Evolutionary conservation across 2,888 invertebrate genomes (phyloP).

Genomic region (Ophion costatus): DNA sequence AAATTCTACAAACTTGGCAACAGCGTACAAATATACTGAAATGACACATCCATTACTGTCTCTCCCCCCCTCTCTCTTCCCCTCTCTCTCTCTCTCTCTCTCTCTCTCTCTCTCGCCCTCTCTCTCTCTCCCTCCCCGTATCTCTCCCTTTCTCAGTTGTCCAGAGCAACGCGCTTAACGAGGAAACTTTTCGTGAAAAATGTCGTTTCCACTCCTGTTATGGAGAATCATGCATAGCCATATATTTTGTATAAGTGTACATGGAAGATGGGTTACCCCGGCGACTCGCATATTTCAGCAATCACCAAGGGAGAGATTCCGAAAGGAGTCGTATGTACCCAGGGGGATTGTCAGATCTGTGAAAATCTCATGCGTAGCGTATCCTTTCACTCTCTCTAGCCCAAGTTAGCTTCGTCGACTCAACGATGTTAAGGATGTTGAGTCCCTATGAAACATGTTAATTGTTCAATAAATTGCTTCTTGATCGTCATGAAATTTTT

Average conservation of each 20-base stretch:
- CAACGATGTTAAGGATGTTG: background rate
- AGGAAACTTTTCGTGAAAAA: constrained; percentile 55
- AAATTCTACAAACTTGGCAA: constrained; percentile 55
- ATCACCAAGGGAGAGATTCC: constrained; percentile 7
- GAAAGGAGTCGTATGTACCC: constrained; percentile 1
- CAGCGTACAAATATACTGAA: constrained; percentile 29
- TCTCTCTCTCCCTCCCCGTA: background rate
- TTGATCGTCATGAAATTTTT: no score
- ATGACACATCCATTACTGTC: constrained; percentile 17
- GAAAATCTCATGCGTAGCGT: background rate
- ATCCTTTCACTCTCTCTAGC: background rate
- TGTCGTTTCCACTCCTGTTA: constrained; percentile 39
- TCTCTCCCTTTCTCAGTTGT: constrained; percentile 7
- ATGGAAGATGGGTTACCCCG: constrained; percentile 25
- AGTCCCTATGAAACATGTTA: no score
- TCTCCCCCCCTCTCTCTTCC: background rate
- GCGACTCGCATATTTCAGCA: constrained; percentile 21
- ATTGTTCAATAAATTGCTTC: no score
- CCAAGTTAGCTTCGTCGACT: background rate
- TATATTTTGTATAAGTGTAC: constrained; percentile 1
- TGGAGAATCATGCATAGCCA: constrained; percentile 25
- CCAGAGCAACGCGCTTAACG: constrained; percentile 58
- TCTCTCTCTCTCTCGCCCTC: background rate
- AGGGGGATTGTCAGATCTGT: background rate
- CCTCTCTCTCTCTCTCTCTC: constrained; percentile 8